Evolutionary conservation across 2,888 invertebrate species (phyloP), one percentile per base, ranked within the genome.

Genomic region (Macropis europaea): DNA sequence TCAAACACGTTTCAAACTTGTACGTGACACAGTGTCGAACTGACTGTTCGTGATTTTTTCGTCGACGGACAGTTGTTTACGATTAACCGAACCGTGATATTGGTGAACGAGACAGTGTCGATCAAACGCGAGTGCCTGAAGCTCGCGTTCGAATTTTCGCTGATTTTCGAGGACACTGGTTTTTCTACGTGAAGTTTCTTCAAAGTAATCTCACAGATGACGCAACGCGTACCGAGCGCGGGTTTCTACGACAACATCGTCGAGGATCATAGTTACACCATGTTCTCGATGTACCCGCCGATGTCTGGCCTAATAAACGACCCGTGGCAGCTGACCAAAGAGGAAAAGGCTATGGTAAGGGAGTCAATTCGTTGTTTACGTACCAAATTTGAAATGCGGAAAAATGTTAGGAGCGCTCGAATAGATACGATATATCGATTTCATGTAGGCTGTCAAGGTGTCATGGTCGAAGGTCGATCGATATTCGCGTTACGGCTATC

Each of bases 161-260:
- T 13, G 17, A 26, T 30, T 42, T 17, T 26, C 9, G 15, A 36
- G 11, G 11, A 9, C 32, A 50, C 36, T 48, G 9, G 43, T 3
- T 34, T 34, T 59, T 57, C 34, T n/a, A n/a, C 40, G 67, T 78
- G 73, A 76, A 70, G 57, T 70, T 69, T n/a, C n/a, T 57, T 30
- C 47, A 56, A 57, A 63, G 47, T 48, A 36, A 47, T 54, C 62
- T 47, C 66, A 73, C 74, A 79, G 76, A 86, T 87, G 87, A 87
- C 86, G 83, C 89, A 89, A 82, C 87, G 87, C 57, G 89, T 89
- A 73, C 89, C 89, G 7, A 85, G 80, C 61, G 81, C 81, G 30
- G 84, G 82, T 59, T 84, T 84, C 70, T 87, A 81, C 80, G 86
- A 88, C 72, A 82, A 73, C 59, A 74, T 84, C 72, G 64, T 82